phyloP scores from a whole-genome alignment of 2,888 invertebrate species.

The Phragmatobia fuliginosa region DNA sequence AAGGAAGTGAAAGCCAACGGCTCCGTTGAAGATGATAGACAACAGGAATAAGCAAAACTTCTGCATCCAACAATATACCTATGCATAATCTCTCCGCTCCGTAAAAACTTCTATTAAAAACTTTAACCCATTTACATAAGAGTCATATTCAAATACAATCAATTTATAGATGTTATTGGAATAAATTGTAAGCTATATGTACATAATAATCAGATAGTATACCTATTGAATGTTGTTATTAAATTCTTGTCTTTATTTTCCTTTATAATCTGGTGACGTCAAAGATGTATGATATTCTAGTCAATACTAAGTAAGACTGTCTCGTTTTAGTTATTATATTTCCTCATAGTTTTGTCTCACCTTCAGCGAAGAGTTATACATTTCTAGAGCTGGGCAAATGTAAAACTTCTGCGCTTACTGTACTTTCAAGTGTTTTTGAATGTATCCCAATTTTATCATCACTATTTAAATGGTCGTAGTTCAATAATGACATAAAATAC shows the following conservation, averaged over 20 bases:
- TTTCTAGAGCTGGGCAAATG: conserved; percentile 84
- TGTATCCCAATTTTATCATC: conserved; percentile 43
- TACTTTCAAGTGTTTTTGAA: conserved; percentile 32
- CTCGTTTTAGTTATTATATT: conserved; percentile 49
- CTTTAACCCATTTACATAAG: conserved; percentile 54
- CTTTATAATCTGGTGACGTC: conserved; percentile 27
- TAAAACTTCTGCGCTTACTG: conserved; percentile 72
- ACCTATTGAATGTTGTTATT: conserved; percentile 63
- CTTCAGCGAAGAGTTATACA: conserved; percentile 77
- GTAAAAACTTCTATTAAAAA: conserved; percentile 57
- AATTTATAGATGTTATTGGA: conserved; percentile 75
- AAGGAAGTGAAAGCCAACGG: conserved; percentile 80
- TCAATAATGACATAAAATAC: conserved; percentile 57
- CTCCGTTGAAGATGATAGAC: conserved; percentile 79
- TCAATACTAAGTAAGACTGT: conserved; percentile 70
- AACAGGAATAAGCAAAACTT: conserved; percentile 73
- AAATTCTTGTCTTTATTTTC: conserved; percentile 42
- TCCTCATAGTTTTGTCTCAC: conserved; percentile 42
- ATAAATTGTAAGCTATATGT: conserved; percentile 77
- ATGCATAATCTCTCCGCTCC: conserved; percentile 68
- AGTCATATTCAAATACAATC: conserved; percentile 65
- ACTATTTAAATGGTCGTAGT: conserved; percentile 45
- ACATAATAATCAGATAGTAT: conserved; percentile 76
- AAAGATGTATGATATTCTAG: conserved; percentile 57
- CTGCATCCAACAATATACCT: conserved; percentile 58